Base-by-base conservation (phyloP, 2,888 invertebrate species). In the Eulithis prunata region DNA sequence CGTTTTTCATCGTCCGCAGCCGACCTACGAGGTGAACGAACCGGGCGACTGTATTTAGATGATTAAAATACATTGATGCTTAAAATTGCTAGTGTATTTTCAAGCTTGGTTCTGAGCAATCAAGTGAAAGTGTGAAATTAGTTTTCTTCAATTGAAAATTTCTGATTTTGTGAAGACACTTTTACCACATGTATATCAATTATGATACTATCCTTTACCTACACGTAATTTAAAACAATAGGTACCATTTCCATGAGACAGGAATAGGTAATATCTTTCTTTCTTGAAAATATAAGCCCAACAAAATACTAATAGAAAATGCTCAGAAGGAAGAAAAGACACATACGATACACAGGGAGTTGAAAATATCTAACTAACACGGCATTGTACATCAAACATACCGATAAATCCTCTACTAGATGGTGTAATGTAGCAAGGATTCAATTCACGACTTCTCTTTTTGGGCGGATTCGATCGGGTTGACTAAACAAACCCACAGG, bases 381-480 rank as follows among this genome's bases (percentile, higher is more conserved):
- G 71, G 83, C 78, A 81, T 75, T 85, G 83, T 45, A 78, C 38
- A 45, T 0, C 21, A n/a, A 46, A 43, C 47, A 47, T 21, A 51
- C 12, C 36, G 0, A 56, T 68, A 51, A 41, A 11, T 12, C 52
- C 58, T 43, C 6, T n/a, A n/a, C 28, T 6, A 32, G 45, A 56
- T 69, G 64, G 72, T 72, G 3, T 49, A 6, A 49, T 49, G 21
- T 8, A 69, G 71, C 75, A 72, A 80, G 83, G 87, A 88, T 89
- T 88, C 85, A 90, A 89, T 91, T 83, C 88, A 85, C 83, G 84
- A 88, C 77, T 91, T 78, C 75, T 90, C 90, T 87, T 92, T 92
- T 92, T 93, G 84, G 85, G 41, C 71, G 77, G 87, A 81, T 86
- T 84, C 85, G 89, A 84, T 85, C 79, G 82, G 85, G 82, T 80